Base-by-base conservation (phyloP, 1,140 invertebrate genomes). In the Nasonia vitripennis region DNA sequence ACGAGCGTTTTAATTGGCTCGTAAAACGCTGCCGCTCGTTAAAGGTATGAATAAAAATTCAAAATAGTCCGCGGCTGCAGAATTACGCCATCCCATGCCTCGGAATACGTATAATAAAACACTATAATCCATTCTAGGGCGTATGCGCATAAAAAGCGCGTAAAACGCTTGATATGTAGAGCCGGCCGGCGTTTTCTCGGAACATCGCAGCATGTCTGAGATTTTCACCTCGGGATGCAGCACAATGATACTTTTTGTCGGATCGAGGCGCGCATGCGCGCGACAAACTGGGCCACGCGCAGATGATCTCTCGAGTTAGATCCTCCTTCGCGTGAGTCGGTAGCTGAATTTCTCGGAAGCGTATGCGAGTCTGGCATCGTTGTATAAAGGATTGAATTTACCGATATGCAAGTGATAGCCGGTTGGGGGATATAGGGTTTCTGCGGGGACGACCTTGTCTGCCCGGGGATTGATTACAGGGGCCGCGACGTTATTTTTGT, bases 271-370 rank as follows among this genome's bases (percentile, higher is more conserved):
- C 14, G 48, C 11, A 41, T 55, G 20, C 78, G 20, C 78, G 10
- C n/a, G 34, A 68, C 62, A 27, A 79, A 79, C 14, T 80, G 27
- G 78, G 78, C 70, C 62, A 62, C 55, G 31, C 48, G 48, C 48
- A 51, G 11, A 51, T 51, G 3, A 14, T 14, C 3, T 51, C 48
- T 12, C 10, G 45, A 14, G 48, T 17, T 51, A 10, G 41, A 45
- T 45, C 41, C 11, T 62, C 20, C 17, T 62, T 62, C 17, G 20
- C 1, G 12, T 7, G 1, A 6, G 55, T n/a, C 55, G 34, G 34
- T 37, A 62, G 17, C 4, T 4, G 55, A 62, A 62, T 20, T n/a
- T 20, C 6, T 20, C 17, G 17, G 20, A 11, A 20, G 55, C 2
- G 12, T 62, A 62, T 10, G 41, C 41, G 41, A n/a, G 55, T 62